Evolutionary conservation across 2,888 invertebrate species (phyloP), one percentile per base, ranked within the genome.

Genomic region (Euclidia mi): DNA sequence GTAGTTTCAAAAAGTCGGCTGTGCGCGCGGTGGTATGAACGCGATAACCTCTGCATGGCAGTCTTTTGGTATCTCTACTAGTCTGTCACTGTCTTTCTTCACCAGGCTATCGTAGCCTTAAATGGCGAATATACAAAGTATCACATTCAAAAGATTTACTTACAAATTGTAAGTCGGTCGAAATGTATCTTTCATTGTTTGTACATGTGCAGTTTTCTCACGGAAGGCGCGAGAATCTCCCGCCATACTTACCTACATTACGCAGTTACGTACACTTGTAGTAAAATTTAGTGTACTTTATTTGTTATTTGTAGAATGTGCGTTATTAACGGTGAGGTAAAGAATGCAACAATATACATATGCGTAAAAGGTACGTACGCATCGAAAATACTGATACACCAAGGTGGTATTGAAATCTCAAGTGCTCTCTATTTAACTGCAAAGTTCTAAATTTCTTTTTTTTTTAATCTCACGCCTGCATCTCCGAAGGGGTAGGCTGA

Each of bases 221-320:
- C 92, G 92, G 92, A 92, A 92, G 91, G 67, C 74, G 74, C 64
- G 61, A 61, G 35, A 12, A 9, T 63, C 75, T 71, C 69, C 25
- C 78, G 89, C 71, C 89, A 88, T 77, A 90, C 76, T 92, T 87
- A 87, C 91, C 91, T 77, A 90, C 79, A 83, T 88, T 67, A 76
- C 64, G 66, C 40, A 56, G 71, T 73, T 73, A 73, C 69, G 76
- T 79, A 72, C 58, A 60, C 64, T 71, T 65, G 71, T 76, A 68
- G 20, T 25, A 25, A 70, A 76, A 57, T 71, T 61, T 34, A 61
- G 60, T 68, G 57, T 64, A 71, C 70, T 68, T 68, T 48, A 67
- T 67, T 70, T 72, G 69, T 66, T 71, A 67, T 74, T 65, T 57
- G 44, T 48, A 63, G 55, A 52, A 65, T 72, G 65, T 60, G 61